Base-by-base conservation (phyloP, 2,888 invertebrate genomes). In the Hypsopygia costalis region DNA sequence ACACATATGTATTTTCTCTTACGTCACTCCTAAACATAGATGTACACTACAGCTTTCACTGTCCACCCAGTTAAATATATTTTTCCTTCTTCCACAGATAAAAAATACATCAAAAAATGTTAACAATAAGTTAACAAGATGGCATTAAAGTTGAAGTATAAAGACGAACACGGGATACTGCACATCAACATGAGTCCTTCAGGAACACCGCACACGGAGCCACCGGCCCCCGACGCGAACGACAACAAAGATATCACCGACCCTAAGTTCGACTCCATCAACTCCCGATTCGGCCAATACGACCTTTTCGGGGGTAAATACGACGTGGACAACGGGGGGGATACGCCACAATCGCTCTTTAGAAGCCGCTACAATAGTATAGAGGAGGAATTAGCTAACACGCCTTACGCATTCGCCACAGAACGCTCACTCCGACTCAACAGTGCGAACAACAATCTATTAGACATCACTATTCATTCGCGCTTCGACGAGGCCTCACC, bases 281-380 rank as follows among this genome's bases (percentile, higher is more conserved):
- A 87, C 78, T 69, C 70, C 45, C 52, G 88, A 16, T 88, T 88
- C 70, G 78, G 71, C 0, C 74, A 76, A 6, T 87, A 83, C 78
- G 86, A 88, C 54, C 69, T 88, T 8, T 86, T 88, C 51, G 82
- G 87, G 2, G 79, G 76, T 10, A 81, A 82, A 42, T 86, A 86
- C 51, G 83, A 78, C 6, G 52, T 64, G 2, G 69, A 68, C 8
- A 33, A 33, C 25, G 66, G 74, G 43, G 73, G 65, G 64, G 75
- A 69, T 50, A 58, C 62, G 8, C 66, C 70, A 12, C 72, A 67
- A 1, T 87, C 88, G 12, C 68, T 89, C 1, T 89, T 89, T 62
- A 67, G 89, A 5, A 87, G 85, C 46, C 73, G 89, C 2, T 87
- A 88, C 79, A 89, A 89, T 51, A 89, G 88, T 44, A 75, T 89